Evolutionary conservation across 2,797 vertebrate species (phyloP).

Genomic region (Leuciscus waleckii): DNA sequence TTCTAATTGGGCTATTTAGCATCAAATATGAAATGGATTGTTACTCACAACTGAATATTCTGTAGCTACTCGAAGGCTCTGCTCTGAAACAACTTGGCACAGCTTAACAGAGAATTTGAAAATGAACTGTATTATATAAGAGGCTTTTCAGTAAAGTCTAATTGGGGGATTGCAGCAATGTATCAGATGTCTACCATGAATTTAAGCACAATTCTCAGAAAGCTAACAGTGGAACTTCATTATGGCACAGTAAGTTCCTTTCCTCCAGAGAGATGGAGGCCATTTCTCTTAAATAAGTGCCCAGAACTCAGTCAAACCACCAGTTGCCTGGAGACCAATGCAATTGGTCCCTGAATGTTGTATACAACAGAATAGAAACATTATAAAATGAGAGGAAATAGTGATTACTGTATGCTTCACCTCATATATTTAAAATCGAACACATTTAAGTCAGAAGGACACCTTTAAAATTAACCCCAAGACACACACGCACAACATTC

Average conservation of each 20-base stretch:
- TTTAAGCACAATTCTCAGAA: conserved; percentile 63
- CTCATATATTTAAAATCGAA: conserved; percentile 12
- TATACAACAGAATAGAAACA: conserved; percentile 1
- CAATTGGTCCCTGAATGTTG: conserved; percentile 20
- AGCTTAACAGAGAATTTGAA: conserved; percentile 68
- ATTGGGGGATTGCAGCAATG: conserved; percentile 69
- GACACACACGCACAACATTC: conserved; percentile 4
- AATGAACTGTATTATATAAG: conserved; percentile 68
- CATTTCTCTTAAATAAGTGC: conserved; percentile 19
- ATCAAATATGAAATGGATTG: conserved; percentile 7
- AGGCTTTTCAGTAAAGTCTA: conserved; percentile 62
- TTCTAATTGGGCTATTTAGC: background rate
- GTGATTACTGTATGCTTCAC: background rate
- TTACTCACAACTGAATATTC: conserved; percentile 44
- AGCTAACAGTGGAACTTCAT: conserved; percentile 37
- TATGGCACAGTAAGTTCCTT: conserved; percentile 48
- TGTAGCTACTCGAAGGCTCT: conserved; percentile 43
- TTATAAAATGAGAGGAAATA: conserved; percentile 10
- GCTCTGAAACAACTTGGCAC: conserved; percentile 66
- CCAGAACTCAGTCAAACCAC: conserved; percentile 54
- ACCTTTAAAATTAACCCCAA: conserved; percentile 11
- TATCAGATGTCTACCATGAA: conserved; percentile 57
- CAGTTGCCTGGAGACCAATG: conserved; percentile 68
- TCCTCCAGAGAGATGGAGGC: conserved; percentile 2
- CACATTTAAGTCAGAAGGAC: conserved; percentile 3